Evolutionary conservation across 2,797 vertebrate genomes (phyloP).

Genomic region (Sorex maritimensis): DNA sequence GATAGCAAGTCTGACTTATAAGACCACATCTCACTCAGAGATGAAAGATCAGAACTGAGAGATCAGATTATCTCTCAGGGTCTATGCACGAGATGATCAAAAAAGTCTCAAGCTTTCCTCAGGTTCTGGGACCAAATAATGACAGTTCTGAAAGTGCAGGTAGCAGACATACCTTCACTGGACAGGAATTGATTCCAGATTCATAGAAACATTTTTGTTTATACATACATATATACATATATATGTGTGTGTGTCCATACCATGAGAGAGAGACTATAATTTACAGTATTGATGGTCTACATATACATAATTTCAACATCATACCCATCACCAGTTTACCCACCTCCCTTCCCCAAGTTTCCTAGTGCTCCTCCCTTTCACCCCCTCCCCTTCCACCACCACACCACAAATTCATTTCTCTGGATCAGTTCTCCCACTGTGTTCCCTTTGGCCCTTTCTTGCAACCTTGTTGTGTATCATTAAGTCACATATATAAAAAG

Average conservation of each 20-base stretch:
- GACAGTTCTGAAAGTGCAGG: constrained; percentile 23
- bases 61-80: background rate
- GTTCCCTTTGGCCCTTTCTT: no score
- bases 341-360: no score
- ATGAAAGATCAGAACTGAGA: background rate
- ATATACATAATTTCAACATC: no score
- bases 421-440: no score
- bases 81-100: constrained; percentile 14
- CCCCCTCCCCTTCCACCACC: no score
- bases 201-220: background rate
- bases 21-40: background rate
- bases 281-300: no score
- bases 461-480: no score
- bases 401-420: no score
- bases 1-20: background rate
- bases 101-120: constrained; percentile 19
- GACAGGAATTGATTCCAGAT: constrained; percentile 12
- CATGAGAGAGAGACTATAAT: no score
- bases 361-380: no score
- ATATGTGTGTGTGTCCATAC: background rate
- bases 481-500: no score
- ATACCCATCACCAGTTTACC: no score
- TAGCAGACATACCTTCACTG: background rate
- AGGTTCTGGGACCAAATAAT: constrained; percentile 47
- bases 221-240: background rate